A percentile compares a stretch with the other conserved stretches of the same genome.
These are phyloP conservation scores for Reticulitermes speratus DNA, from an alignment of 1,140 invertebrate species.

Conservation along the genomic window DNA sequence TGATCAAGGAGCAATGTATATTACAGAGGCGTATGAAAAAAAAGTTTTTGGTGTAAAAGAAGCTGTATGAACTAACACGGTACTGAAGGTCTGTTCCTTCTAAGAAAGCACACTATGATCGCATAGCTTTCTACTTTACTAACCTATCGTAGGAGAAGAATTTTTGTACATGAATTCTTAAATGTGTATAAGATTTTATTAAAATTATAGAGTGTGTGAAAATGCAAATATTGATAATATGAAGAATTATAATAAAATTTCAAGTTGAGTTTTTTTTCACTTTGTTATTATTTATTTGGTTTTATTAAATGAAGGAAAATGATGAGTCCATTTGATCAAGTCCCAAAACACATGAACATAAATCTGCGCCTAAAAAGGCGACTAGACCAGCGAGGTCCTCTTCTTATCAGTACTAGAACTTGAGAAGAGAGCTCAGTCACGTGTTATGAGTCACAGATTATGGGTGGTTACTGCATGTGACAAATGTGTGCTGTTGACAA, in stretches of 20 bases:
- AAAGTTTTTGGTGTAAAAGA: not conserved
- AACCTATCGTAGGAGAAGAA: not conserved
- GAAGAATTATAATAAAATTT: not conserved
- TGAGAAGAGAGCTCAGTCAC: too few relatives aligned
- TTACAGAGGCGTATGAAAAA: too few relatives aligned
- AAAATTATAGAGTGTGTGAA: not conserved
- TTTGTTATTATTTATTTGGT: not conserved
- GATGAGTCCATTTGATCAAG: too few relatives aligned
- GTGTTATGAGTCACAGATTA: too few relatives aligned
- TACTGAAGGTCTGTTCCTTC: not conserved
- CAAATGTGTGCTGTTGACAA: too few relatives aligned
- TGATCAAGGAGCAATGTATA: not conserved
- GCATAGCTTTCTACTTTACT: conserved; percentile 12
- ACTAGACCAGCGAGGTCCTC: too few relatives aligned
- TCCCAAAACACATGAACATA: too few relatives aligned
- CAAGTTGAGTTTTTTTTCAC: not conserved
- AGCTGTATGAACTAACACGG: not conserved
- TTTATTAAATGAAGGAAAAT: not conserved
- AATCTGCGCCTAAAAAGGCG: too few relatives aligned
- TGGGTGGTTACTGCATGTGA: too few relatives aligned
- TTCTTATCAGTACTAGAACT: too few relatives aligned
- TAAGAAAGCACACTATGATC: not conserved
- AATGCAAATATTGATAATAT: not conserved
- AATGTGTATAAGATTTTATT: not conserved
- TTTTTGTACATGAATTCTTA: conserved; percentile 19